phyloP scores from a whole-genome alignment of 2,888 invertebrate genomes.

The Seira ritae region DNA sequence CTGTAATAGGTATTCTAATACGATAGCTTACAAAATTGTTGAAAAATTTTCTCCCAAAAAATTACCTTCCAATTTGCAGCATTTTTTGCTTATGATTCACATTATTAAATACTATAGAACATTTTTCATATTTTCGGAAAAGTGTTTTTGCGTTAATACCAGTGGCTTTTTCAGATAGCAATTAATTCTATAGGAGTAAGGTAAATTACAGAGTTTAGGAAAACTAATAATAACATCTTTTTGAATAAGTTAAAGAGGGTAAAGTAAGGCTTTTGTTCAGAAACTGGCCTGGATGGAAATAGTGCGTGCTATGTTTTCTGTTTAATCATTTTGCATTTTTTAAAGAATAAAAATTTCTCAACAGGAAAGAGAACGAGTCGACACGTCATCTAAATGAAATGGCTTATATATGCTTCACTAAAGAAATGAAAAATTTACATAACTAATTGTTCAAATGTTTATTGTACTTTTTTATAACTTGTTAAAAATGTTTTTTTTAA shows the following conservation, averaged over 20 bases:
- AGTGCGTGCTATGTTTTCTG: slow-evolving; percentile 32
- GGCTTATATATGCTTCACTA: background rate
- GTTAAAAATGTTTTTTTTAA: slow-evolving; percentile 12
- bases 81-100: too few species aligned
- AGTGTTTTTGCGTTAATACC: slow-evolving; percentile 30
- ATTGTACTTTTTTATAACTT: slow-evolving; percentile 34
- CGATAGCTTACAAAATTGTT: too few species aligned
- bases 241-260: slow-evolving; percentile 31
- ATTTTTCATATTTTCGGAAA: background rate
- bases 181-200: slow-evolving; percentile 25
- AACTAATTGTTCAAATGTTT: background rate
- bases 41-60: background rate
- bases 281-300: slow-evolving; percentile 38
- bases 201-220: slow-evolving; percentile 37
- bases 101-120: background rate
- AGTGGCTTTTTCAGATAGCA: slow-evolving; percentile 32
- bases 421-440: slow-evolving; percentile 2
- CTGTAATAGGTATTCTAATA: too few species aligned
- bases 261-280: too few species aligned
- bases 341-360: background rate
- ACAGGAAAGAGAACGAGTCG: background rate
- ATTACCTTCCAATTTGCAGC: background rate
- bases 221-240: slow-evolving; percentile 33
- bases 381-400: background rate
- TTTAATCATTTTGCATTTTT: background rate